A percentile compares a stretch with the other conserved stretches of the same genome.
phyloP scores from a whole-genome alignment of 2,797 vertebrate species.

The Galaxias olidus region DNA sequence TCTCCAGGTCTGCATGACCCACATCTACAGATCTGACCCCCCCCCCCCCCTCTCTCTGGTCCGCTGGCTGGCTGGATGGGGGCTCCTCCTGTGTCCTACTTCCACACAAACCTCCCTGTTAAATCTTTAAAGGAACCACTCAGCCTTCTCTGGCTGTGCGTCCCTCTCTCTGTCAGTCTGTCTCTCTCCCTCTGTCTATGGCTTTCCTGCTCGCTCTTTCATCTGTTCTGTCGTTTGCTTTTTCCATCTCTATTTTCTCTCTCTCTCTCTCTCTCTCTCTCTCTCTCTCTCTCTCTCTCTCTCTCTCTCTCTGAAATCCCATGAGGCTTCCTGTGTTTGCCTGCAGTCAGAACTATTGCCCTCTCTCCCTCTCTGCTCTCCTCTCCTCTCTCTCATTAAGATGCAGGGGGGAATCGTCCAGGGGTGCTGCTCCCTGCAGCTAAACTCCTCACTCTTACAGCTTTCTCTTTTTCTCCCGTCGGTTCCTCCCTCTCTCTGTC shows the following conservation, averaged over 20 bases:
- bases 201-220: constrained; percentile 1
- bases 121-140: constrained; percentile 46
- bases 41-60: constrained; percentile 21
- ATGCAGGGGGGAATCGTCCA: constrained; percentile 7
- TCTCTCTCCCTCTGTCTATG: not conserved
- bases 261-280: constrained; percentile 6
- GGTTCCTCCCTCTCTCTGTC: not conserved
- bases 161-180: constrained; percentile 17
- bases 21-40: constrained; percentile 34
- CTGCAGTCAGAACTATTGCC: constrained; percentile 11
- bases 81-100: constrained; percentile 51
- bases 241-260: too few relatives aligned
- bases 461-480: not conserved
- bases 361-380: not conserved
- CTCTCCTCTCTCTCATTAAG: constrained; percentile 5
- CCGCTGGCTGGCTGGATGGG: constrained; percentile 6
- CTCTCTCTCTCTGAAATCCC: constrained; percentile 12
- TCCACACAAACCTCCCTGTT: constrained; percentile 34
- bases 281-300: constrained; percentile 3
- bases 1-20: constrained; percentile 3
- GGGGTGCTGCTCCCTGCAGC: not conserved
- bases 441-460: not conserved
- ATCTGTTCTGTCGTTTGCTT: too few relatives aligned
- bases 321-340: constrained; percentile 1
- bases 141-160: too few relatives aligned